A percentile compares a stretch with the other conserved stretches of the same genome.
phyloP scores from a whole-genome alignment of 2,113 vertebrate species.

The Pan paniscus region DNA sequence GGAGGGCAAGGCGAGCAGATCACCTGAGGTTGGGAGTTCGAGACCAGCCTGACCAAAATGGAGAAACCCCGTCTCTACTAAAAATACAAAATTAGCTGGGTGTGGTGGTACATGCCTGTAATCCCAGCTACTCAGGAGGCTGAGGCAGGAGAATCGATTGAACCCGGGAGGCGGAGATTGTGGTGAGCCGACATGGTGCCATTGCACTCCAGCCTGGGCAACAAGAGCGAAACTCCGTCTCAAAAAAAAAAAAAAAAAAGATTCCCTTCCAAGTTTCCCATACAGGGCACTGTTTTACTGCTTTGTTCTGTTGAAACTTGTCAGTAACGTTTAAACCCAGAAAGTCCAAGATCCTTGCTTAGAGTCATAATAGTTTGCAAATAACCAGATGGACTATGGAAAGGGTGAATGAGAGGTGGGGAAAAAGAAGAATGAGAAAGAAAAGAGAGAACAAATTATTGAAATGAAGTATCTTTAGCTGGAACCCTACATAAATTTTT shows the following conservation, averaged over 20 bases:
- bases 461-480: background rate
- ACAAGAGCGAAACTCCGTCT: no score
- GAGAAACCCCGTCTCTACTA: no score
- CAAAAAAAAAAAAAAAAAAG: background rate
- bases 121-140: no score
- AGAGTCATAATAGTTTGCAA: slow-evolving; percentile 4
- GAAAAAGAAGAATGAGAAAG: background rate
- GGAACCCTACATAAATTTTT: background rate
- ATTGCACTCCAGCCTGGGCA: no score
- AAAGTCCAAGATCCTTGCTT: background rate
- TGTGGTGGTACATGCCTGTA: no score
- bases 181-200: accelerated
- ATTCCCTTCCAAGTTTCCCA: slow-evolving; percentile 2
- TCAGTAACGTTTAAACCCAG: background rate
- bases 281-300: background rate
- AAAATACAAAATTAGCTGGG: no score
- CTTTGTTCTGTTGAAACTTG: slow-evolving; percentile 16
- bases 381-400: background rate
- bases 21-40: no score
- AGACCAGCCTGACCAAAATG: no score
- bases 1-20: no score
- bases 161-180: no score
- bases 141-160: no score
- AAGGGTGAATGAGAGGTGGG: background rate
- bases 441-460: background rate